These are phyloP conservation scores for Cancer borealis DNA, from an alignment of 2,888 invertebrate genomes.

Conservation along the genomic window DNA sequence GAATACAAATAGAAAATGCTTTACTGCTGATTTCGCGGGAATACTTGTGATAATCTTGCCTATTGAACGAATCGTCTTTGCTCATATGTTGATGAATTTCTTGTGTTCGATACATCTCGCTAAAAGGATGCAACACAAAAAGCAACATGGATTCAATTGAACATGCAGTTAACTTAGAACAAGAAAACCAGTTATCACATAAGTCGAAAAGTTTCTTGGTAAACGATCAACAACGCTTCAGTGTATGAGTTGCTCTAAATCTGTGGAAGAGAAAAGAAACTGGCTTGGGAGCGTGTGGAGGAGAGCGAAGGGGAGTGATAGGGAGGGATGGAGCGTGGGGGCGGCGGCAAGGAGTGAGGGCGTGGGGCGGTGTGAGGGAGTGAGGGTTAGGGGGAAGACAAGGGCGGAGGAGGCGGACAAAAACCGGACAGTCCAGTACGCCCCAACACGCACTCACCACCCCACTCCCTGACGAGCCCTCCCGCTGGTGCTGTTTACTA, in stretches of 20 bases:
- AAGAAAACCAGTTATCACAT: neutral
- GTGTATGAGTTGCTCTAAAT: constrained; percentile 28
- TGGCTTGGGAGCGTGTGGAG: neutral
- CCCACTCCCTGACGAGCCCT: constrained; percentile 1
- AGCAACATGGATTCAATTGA: neutral
- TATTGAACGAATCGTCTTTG: neutral
- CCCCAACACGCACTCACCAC: constrained; percentile 38
- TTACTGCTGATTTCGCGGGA: neutral
- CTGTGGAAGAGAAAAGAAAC: constrained; percentile 36
- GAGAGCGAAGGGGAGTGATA: neutral
- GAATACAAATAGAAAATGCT: neutral
- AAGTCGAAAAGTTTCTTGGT: constrained; percentile 6
- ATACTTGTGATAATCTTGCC: neutral
- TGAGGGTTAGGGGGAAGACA: constrained; percentile 18
- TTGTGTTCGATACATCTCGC: neutral
- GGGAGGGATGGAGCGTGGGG: constrained; percentile 30
- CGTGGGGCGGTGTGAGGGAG: constrained; percentile 24
- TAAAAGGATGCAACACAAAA: neutral
- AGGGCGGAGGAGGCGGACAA: constrained; percentile 34
- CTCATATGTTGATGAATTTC: neutral
- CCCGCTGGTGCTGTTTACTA: constrained; percentile 23
- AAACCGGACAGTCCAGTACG: constrained; percentile 41
- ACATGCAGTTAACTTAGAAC: neutral
- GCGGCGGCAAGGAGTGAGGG: neutral
- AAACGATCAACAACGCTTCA: neutral